phyloP scores from a whole-genome alignment of 1,140 invertebrate genomes.

The Cotesia typhae region DNA sequence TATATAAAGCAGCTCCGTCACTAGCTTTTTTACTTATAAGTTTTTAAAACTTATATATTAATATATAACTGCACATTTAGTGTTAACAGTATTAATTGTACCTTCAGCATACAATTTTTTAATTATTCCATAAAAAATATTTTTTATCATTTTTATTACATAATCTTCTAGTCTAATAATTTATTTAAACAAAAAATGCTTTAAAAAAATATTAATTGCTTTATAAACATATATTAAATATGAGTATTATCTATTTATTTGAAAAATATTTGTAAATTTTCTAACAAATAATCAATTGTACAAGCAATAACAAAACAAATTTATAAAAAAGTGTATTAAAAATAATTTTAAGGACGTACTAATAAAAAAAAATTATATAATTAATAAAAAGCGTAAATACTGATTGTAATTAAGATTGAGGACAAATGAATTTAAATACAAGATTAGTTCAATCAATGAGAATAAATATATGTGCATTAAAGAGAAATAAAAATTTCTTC shows the following conservation, averaged over 20 bases:
- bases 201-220: slow-evolving; percentile 15
- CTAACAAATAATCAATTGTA: slow-evolving; percentile 9
- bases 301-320: slow-evolving; percentile 4
- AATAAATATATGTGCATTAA: no score
- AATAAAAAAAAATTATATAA: not conserved
- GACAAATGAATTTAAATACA: no score
- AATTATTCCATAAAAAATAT: no score
- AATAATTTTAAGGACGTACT: slow-evolving; percentile 11
- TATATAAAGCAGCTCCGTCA: not conserved
- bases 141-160: not conserved
- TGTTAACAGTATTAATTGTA: slow-evolving; percentile 15
- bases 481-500: not conserved
- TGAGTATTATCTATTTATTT: slow-evolving; percentile 11
- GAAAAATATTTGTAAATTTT: not conserved
- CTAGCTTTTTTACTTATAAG: not conserved
- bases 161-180: slow-evolving; percentile 18
- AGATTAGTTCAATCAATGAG: no score
- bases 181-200: slow-evolving; percentile 4
- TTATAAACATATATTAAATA: slow-evolving; percentile 9
- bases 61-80: slow-evolving; percentile 2
- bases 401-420: no score
- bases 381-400: no score
- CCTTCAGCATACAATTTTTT: slow-evolving; percentile 8
- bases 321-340: not conserved
- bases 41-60: not conserved